phyloP scores from a whole-genome alignment of 1,140 invertebrate species.

The Ostrea denselamellosa region DNA sequence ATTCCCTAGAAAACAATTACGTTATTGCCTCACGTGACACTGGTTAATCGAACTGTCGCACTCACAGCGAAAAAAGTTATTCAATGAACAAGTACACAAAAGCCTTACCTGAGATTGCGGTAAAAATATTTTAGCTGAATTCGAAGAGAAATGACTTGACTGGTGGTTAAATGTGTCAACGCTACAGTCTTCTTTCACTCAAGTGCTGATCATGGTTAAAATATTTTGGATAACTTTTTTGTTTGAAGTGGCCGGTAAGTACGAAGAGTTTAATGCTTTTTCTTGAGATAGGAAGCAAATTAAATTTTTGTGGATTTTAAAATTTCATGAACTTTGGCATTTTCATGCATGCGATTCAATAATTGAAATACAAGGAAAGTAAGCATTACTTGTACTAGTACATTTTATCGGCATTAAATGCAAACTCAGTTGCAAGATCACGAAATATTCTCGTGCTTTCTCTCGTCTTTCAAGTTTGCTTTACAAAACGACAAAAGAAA shows the following conservation, averaged over 20 bases:
- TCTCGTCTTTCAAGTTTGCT: too few species aligned
- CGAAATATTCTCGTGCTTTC: too few species aligned
- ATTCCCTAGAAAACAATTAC: too few species aligned
- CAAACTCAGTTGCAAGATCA: too few species aligned
- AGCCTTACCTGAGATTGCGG: not conserved
- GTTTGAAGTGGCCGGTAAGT: constrained; percentile 1
- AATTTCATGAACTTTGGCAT: too few species aligned
- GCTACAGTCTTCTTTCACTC: not conserved
- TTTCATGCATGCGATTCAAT: too few species aligned
- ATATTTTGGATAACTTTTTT: not conserved
- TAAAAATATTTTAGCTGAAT: not conserved
- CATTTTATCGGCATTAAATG: too few species aligned
- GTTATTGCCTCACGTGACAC: not conserved
- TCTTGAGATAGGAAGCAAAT: too few species aligned
- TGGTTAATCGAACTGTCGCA: not conserved
- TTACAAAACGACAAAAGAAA: too few species aligned
- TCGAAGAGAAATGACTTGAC: not conserved
- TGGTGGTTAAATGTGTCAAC: not conserved
- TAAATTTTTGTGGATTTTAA: too few species aligned
- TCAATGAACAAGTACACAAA: not conserved
- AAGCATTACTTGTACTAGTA: too few species aligned
- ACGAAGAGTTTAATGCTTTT: not conserved
- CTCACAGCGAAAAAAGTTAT: not conserved
- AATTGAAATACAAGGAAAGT: too few species aligned
- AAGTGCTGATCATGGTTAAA: not conserved